Evolutionary conservation across 2,888 invertebrate species (phyloP).

Genomic region (Conomelus anceps): DNA sequence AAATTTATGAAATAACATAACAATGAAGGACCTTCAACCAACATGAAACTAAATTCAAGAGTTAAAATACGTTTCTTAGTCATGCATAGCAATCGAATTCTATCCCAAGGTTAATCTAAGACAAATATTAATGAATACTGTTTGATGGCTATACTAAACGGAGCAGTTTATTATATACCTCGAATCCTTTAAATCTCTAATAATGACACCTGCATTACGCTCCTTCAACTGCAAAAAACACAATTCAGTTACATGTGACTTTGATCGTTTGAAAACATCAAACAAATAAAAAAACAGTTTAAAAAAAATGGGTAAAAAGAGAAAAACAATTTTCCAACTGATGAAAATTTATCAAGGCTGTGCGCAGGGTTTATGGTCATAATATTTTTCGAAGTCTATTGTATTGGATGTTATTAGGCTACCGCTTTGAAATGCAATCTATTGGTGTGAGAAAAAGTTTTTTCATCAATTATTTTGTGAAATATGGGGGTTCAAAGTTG

Average conservation of each 20-base stretch:
- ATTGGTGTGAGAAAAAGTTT: no score
- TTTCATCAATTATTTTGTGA: no score
- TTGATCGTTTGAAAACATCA: slow-evolving; percentile 13
- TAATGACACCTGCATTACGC: neutral
- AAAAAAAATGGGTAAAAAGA: neutral
- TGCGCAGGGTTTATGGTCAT: no score
- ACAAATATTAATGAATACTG: neutral
- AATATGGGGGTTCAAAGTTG: no score
- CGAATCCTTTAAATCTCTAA: slow-evolving; percentile 3
- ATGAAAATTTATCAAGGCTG: neutral
- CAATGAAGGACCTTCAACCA: neutral
- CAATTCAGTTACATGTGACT: neutral
- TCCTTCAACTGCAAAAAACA: slow-evolving; percentile 8
- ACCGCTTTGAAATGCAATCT: no score
- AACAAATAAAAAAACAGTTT: slow-evolving; percentile 51
- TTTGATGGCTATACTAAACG: neutral
- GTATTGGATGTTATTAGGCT: no score
- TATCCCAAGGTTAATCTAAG: neutral
- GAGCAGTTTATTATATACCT: neutral
- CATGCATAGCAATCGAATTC: neutral
- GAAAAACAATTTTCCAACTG: neutral
- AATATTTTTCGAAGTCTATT: no score
- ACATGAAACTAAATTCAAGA: neutral
- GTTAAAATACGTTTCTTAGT: neutral
- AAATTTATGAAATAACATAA: neutral